Conservation (phyloP, 2,888 invertebrate species). For the Psococerastis gibbosa region DNA sequence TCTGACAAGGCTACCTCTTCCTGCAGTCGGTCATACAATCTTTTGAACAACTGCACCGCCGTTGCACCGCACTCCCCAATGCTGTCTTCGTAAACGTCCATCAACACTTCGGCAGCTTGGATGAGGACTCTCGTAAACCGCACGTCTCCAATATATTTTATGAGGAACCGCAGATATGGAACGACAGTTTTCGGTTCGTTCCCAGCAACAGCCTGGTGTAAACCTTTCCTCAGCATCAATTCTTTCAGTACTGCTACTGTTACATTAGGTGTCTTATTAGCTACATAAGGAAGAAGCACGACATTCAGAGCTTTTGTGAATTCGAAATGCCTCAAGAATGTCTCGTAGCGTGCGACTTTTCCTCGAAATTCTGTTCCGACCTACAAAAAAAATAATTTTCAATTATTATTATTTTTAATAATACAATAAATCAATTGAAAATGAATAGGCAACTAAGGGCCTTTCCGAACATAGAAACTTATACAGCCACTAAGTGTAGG, state of each 20-base stretch:
- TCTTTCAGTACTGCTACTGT: slow-evolving; percentile 71
- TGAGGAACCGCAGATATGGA: slow-evolving; percentile 55
- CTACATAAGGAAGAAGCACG: slow-evolving; percentile 40
- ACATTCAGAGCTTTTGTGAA: slow-evolving; percentile 60
- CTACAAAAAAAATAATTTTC: too few species aligned
- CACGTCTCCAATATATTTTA: slow-evolving; percentile 47
- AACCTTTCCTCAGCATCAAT: slow-evolving; percentile 57
- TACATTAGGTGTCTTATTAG: slow-evolving; percentile 48
- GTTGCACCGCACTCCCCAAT: slow-evolving; percentile 41
- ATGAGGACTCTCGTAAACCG: slow-evolving; percentile 54
- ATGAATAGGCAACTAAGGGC: too few species aligned
- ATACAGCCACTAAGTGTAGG: too few species aligned
- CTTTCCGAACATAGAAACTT: too few species aligned
- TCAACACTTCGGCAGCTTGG: slow-evolving; percentile 50
- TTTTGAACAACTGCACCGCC: slow-evolving; percentile 38
- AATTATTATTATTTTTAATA: too few species aligned
- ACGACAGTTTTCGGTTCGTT: slow-evolving; percentile 45
- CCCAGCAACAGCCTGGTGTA: slow-evolving; percentile 55
- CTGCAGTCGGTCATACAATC: slow-evolving; percentile 38
- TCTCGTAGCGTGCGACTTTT: slow-evolving; percentile 42
- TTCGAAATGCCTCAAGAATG: slow-evolving; percentile 55
- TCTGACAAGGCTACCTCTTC: slow-evolving; percentile 48
- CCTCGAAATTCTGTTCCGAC: slow-evolving; percentile 25
- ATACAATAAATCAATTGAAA: too few species aligned
- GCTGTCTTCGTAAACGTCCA: slow-evolving; percentile 50